phyloP scores from a whole-genome alignment of 2,888 invertebrate species.

The Toxonevra muliebris region DNA sequence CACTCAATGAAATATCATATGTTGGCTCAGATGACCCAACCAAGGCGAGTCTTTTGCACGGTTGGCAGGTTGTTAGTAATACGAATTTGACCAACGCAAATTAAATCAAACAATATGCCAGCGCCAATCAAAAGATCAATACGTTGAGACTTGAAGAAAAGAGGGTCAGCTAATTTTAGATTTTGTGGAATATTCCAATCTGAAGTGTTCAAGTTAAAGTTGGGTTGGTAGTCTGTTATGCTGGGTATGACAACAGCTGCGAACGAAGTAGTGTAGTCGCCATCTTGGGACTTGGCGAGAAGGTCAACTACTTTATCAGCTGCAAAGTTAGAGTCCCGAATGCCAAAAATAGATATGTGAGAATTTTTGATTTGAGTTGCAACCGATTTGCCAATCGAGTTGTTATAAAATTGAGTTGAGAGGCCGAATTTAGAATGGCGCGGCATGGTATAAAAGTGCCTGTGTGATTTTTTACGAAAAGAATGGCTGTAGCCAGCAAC shows the following conservation, averaged over 20 bases:
- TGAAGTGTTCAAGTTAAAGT: too few relatives aligned
- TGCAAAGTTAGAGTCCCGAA: slow-evolving; percentile 31
- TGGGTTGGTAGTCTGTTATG: too few relatives aligned
- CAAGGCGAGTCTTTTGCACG: slow-evolving; percentile 38
- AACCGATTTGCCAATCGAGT: slow-evolving; percentile 32
- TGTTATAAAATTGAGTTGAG: slow-evolving; percentile 25
- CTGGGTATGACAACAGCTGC: too few relatives aligned
- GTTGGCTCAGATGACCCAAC: slow-evolving; percentile 39
- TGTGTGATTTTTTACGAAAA: too few relatives aligned
- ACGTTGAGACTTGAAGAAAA: slow-evolving; percentile 32
- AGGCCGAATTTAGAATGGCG: slow-evolving; percentile 31
- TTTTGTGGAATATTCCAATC: too few relatives aligned
- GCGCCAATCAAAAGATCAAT: slow-evolving; percentile 39
- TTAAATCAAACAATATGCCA: slow-evolving; percentile 37
- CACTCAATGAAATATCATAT: too few relatives aligned
- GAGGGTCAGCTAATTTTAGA: too few relatives aligned
- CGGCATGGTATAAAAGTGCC: too few relatives aligned
- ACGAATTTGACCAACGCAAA: slow-evolving; percentile 37
- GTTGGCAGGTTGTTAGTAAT: slow-evolving; percentile 31
- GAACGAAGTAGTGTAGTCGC: slow-evolving; percentile 21
- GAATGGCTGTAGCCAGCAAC: too few relatives aligned
- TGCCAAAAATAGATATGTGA: slow-evolving; percentile 26
- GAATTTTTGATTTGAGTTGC: slow-evolving; percentile 26
- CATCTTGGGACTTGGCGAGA: slow-evolving; percentile 25
- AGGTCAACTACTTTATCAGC: slow-evolving; percentile 33